Percentiles rank a stretch among this genome's conserved stretches.
These are phyloP conservation scores for Tupaia tana DNA, from an alignment of 2,113 vertebrate genomes.

Conservation along the genomic window DNA sequence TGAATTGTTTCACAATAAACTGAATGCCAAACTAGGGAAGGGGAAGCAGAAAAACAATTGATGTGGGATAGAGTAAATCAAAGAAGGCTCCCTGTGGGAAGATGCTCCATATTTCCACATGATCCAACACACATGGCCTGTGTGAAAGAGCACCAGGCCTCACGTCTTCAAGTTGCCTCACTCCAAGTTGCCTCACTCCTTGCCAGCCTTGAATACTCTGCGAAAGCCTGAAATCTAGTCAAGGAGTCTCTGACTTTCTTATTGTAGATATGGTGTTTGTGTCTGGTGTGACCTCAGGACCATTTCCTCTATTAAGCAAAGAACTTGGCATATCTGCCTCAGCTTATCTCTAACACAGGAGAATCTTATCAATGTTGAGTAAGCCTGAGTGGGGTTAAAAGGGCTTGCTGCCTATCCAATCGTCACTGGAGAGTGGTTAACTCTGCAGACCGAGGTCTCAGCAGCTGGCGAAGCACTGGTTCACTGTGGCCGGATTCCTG, in stretches of 20 bases:
- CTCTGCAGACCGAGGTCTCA: background rate
- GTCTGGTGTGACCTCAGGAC: background rate
- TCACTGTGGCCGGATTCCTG: background rate
- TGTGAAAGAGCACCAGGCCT: background rate
- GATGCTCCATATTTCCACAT: background rate
- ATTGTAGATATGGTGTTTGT: background rate
- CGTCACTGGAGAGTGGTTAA: background rate
- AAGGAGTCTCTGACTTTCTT: background rate
- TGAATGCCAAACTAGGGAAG: background rate
- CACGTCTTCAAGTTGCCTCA: background rate
- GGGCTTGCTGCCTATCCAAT: background rate
- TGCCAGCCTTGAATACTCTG: background rate
- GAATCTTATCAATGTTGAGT: background rate
- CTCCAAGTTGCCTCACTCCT: background rate
- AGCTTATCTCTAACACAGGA: background rate
- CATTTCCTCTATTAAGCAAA: background rate
- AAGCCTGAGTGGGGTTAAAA: background rate
- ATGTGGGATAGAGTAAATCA: background rate
- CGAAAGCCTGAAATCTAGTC: too few species aligned
- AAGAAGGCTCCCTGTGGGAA: background rate
- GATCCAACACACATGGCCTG: background rate
- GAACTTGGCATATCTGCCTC: background rate
- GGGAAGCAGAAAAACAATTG: background rate
- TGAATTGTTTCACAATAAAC: background rate
- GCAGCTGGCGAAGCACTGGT: background rate